Conservation (phyloP, 2,797 vertebrate species). For the Cyprinella venusta region DNA sequence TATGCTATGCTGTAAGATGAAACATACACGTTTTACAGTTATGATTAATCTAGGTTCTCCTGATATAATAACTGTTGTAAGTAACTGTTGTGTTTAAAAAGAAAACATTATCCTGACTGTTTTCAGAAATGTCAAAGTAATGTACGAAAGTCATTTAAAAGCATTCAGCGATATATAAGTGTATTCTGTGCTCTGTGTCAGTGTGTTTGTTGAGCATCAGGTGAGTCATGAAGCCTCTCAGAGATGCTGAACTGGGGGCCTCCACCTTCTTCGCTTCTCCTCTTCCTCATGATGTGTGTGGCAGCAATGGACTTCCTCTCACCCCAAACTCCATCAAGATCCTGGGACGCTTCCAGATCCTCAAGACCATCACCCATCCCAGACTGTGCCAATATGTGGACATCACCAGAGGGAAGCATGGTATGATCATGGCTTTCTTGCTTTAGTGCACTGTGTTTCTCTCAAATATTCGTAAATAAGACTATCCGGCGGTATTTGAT, state of each 20-base stretch:
- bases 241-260: conserved; percentile 91
- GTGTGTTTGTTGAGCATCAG: conserved; percentile 26
- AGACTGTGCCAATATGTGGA: conserved; percentile 97
- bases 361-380: conserved; percentile 93
- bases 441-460: neutral
- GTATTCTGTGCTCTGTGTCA: neutral
- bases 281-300: conserved; percentile 97
- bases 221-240: conserved; percentile 87
- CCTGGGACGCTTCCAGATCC: conserved; percentile 96
- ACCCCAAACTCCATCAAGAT: conserved; percentile 99
- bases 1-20: neutral
- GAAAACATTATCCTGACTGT: neutral
- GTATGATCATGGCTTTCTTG: conserved; percentile 69
- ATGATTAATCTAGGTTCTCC: neutral
- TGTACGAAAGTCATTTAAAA: neutral
- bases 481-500: rapidly evolving
- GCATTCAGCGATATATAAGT: neutral
- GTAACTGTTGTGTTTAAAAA: neutral
- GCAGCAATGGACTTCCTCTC: conserved; percentile 96
- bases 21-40: neutral
- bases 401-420: conserved; percentile 95
- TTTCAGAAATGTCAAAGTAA: neutral
- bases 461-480: neutral
- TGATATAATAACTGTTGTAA: neutral
- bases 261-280: conserved; percentile 98